Base-by-base conservation (phyloP, 35 echinoderm and acorn worm species). In the Ophioderma brevispina region DNA sequence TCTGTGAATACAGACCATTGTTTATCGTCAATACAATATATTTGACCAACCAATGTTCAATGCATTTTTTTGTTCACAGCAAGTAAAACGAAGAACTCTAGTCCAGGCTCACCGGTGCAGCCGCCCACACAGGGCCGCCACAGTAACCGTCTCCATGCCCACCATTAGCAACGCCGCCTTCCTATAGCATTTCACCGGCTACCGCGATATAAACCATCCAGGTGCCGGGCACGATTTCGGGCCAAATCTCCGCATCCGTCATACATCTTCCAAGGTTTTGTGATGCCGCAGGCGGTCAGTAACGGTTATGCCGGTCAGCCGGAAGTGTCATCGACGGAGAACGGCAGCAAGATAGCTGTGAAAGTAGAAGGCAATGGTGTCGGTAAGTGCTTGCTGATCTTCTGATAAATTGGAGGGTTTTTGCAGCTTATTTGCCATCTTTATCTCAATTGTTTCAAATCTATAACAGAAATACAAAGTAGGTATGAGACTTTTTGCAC, bases 11-110 rank as follows among this genome's bases (percentile, higher is more conserved):
- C n/a, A n/a, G n/a, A n/a, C n/a, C n/a, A n/a, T n/a, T n/a, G n/a
- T n/a, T n/a, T n/a, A n/a, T n/a, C n/a, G n/a, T n/a, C n/a, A n/a
- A n/a, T n/a, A n/a, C n/a, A n/a, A n/a, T n/a, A n/a, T n/a, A n/a
- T n/a, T n/a, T n/a, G n/a, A n/a, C n/a, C n/a, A n/a, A n/a, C n/a
- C n/a, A n/a, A n/a, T n/a, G n/a, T n/a, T n/a, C n/a, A n/a, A n/a
- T n/a, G n/a, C n/a, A n/a, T n/a, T n/a, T 28, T 38, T 76, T 0
- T 35, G 38, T 75, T 40, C 76, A 18, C 75, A 77, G 90, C 94
- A 96, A 88, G 94, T 96, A 70, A 96, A 92, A 70, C 83, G 91
- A 31, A 85, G 78, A 46, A 92, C 59, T 87, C 89, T 36, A 96
- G 94, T 75, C 94, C 94, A 34, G 90, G 94, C 36, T 96, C 94